These are phyloP conservation scores for Drosophila affinis DNA, from an alignment of 2,888 invertebrate species.

Conservation along the genomic window DNA sequence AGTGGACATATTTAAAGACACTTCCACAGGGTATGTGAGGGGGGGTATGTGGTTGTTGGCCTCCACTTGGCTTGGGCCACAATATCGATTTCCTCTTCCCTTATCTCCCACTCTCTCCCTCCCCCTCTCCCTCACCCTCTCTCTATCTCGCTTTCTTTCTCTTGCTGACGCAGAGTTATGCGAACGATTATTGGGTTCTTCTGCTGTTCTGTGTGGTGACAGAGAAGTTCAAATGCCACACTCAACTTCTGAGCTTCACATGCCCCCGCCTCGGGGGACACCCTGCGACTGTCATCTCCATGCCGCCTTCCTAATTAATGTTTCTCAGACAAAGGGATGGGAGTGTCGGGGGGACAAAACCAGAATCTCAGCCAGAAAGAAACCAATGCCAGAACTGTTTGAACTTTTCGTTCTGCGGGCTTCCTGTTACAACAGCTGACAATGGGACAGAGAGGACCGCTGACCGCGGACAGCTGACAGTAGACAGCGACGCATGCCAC, in stretches of 20 bases:
- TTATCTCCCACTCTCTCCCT: neutral
- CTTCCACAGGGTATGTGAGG: neutral
- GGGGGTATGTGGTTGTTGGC: neutral
- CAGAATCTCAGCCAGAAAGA: slow-evolving; percentile 3
- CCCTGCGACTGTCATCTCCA: slow-evolving; percentile 21
- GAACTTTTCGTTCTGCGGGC: slow-evolving; percentile 27
- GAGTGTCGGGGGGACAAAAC: neutral
- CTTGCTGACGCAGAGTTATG: slow-evolving; percentile 23
- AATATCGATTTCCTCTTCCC: slow-evolving; percentile 20
- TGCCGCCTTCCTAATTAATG: slow-evolving; percentile 58
- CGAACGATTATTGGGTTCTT: slow-evolving; percentile 15
- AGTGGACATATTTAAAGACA: slow-evolving; percentile 29
- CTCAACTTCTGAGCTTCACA: slow-evolving; percentile 40
- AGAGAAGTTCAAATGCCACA: slow-evolving; percentile 23
- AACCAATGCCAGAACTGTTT: slow-evolving; percentile 28
- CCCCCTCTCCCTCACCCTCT: neutral
- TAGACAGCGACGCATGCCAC: slow-evolving; percentile 67
- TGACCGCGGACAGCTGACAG: slow-evolving; percentile 52
- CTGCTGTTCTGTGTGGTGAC: slow-evolving; percentile 17
- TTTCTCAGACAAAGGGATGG: slow-evolving; percentile 24
- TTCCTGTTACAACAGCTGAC: slow-evolving; percentile 24
- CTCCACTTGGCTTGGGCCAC: slow-evolving; percentile 9
- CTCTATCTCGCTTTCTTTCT: neutral
- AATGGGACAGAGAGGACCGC: slow-evolving; percentile 3
- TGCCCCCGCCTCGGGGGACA: slow-evolving; percentile 1